Evolutionary conservation across 2,888 invertebrate species (phyloP), one percentile per base, ranked within the genome.

Genomic region (Patella ulyssiponensis): DNA sequence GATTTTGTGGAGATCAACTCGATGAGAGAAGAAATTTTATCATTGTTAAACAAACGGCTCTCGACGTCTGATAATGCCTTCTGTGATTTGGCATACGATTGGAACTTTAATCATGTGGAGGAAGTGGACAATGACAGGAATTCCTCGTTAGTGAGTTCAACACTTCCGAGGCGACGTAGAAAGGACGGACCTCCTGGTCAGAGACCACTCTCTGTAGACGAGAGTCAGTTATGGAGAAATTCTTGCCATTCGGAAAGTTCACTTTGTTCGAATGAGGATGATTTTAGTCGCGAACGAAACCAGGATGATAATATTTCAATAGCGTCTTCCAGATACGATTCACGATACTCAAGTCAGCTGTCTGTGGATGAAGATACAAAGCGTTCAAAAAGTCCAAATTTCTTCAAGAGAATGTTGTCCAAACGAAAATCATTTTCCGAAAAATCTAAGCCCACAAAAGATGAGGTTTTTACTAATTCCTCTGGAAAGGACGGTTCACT

Each of bases 321-420:
- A 51, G 53, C 75, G 15, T 73, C 78, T 12, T 44, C 73, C 1
- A 69, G 69, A 17, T 71, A 58, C 9, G 23, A 27, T 2, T 69
- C 53, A 44, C 72, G 69, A 53, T 73, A 27, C 17, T 56, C 64
- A 33, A 23, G 74, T 27, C 74, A 27, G 11, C 58, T 53, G 69
- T 58, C 71, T 74, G 2, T 51, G 56, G 53, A 76, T 52, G 58
- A 76, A 54, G 75, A 77, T 15, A 64, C 58, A 64, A 58, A 69
- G 4, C 54, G 79, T 23, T 71, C 77, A 1, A 86, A 86, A 79
- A 84, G 85, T 75, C 81, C 85, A 5, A 85, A 84, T 14, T 86
- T 88, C 71, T 81, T 88, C 44, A 84, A 87, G 75, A 83, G 86
- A 75, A 85, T 88, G 80, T 85, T 88, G 58, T 81, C 84, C 27